Conservation (phyloP, 2,797 vertebrate genomes). For the Glyptemys insculpta region DNA sequence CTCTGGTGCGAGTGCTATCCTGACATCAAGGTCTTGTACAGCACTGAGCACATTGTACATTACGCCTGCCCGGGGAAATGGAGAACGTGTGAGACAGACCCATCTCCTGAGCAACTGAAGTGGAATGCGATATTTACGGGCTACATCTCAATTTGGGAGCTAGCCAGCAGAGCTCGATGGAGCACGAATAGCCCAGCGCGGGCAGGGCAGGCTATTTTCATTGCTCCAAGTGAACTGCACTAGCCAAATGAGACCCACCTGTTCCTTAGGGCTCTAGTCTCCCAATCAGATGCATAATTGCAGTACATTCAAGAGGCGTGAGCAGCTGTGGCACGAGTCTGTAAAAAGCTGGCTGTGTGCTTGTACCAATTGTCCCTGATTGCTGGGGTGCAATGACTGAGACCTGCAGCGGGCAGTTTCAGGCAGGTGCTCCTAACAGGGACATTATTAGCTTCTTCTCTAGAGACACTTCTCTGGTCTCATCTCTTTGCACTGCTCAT, state of each 20-base stretch:
- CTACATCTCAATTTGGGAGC: no score
- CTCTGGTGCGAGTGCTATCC: no score
- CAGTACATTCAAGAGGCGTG: no score
- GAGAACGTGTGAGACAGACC: neutral
- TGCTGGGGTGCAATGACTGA: no score
- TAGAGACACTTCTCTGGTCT: neutral
- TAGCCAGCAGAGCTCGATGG: neutral
- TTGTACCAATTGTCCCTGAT: no score
- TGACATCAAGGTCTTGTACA: no score
- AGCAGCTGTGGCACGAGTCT: no score
- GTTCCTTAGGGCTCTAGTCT: no score
- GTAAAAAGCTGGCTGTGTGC: no score
- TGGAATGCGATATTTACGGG: neutral
- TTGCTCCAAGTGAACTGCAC: neutral
- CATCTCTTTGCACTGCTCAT: accelerated
- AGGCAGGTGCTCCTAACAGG: no score
- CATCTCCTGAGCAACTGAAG: neutral
- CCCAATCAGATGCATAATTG: no score
- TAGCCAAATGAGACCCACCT: neutral
- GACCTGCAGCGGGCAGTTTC: no score
- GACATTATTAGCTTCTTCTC: neutral
- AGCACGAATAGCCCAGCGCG: neutral
- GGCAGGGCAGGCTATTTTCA: neutral
- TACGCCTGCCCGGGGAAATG: neutral
- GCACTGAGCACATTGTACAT: neutral